Evolutionary conservation across 2,113 vertebrate species (phyloP).

Genomic region (Tragelaphus buxtoni): DNA sequence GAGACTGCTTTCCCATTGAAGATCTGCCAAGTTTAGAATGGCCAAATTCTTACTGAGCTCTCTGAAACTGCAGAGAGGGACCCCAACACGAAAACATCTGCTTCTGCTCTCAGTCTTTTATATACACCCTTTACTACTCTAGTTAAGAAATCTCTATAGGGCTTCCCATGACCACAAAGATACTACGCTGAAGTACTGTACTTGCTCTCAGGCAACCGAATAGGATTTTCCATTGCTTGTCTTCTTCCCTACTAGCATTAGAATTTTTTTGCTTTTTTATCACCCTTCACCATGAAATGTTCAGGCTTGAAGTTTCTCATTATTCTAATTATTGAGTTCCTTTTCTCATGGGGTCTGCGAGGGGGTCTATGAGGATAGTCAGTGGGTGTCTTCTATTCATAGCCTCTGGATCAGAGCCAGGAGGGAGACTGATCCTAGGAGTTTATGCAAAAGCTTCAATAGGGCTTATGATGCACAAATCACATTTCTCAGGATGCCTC

Average conservation of each 20-base stretch:
- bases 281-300: too few relatives aligned
- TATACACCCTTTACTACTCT: neutral
- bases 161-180: neutral
- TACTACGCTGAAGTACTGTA: neutral
- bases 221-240: neutral
- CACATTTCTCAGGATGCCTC: neutral
- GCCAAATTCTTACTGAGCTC: neutral
- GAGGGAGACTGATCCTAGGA: neutral
- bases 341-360: neutral
- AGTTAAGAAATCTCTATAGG: neutral
- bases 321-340: neutral
- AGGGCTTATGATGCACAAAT: neutral
- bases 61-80: neutral
- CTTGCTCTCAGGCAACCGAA: neutral
- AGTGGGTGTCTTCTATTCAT: neutral
- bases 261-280: neutral
- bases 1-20: neutral
- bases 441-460: neutral
- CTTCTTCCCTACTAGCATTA: neutral
- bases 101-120: neutral
- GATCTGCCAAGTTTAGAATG: neutral
- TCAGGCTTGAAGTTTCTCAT: neutral
- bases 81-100: neutral
- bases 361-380: neutral
- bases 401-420: neutral